A percentile compares a stretch with the other conserved stretches of the same genome.
phyloP scores from a whole-genome alignment of 2,888 invertebrate genomes.

The Cremastobaeus sp. region DNA sequence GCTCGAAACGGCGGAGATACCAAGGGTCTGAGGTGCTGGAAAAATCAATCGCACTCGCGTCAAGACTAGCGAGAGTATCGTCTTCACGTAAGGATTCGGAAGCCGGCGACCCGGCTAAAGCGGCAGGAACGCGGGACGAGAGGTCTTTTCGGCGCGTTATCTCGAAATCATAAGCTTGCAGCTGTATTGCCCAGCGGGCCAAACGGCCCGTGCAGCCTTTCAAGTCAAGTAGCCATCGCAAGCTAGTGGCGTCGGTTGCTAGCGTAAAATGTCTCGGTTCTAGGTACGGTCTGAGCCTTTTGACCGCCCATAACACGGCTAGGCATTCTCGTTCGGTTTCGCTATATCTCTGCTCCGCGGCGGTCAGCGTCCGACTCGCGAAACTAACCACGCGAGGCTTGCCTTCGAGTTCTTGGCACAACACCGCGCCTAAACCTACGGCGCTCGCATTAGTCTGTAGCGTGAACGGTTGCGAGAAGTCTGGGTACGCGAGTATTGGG shows the following conservation, averaged over 20 bases:
- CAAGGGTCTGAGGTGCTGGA: neutral
- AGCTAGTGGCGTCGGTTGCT: neutral
- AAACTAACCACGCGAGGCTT: neutral
- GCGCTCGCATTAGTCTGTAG: neutral
- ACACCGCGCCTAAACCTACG: neutral
- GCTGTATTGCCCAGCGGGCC: conserved; percentile 9
- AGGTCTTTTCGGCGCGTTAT: neutral
- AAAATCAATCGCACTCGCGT: neutral
- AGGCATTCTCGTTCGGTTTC: neutral
- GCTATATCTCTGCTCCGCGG: neutral
- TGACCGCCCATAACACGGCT: too few species aligned
- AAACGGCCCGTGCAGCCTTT: neutral
- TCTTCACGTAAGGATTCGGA: too few species aligned
- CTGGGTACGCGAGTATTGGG: neutral
- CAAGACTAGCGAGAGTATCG: neutral
- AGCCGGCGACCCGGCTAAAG: neutral
- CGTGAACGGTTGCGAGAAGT: neutral
- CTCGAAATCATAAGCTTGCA: conserved; percentile 7
- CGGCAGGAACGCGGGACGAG: neutral
- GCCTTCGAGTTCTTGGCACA: neutral
- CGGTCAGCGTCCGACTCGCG: neutral
- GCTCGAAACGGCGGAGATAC: neutral
- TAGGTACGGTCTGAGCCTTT: neutral
- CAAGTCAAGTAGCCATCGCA: neutral
- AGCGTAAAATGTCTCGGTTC: neutral